Evolutionary conservation across 2,113 vertebrate genomes (phyloP), one percentile per base, ranked within the genome.

Genomic region (Nansenia antarctica): DNA sequence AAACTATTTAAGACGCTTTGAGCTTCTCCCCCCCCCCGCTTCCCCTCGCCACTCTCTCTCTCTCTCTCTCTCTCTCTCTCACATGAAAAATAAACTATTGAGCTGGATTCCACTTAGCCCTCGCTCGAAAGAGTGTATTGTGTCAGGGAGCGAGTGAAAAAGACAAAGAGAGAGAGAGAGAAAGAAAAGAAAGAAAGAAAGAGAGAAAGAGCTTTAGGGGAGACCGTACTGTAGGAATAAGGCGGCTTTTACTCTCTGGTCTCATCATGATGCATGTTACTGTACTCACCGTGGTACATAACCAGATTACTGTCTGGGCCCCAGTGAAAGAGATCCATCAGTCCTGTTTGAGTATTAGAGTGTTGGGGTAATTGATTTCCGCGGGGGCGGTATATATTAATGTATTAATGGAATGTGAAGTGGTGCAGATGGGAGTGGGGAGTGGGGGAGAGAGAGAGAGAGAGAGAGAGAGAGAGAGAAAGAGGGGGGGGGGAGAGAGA

Each of bases 231-330:
- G 45, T 47, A 2, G 11, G 45, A 15, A 70, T 64, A 69, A 84
- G 72, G 62, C 60, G 74, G 72, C 77, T 67, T n/a, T n/a, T 83
- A 76, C 78, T 80, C 62, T 62, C 62, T 54, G 72, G 61, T 86
- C 64, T 76, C 22, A 54, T 65, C n/a, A 9, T 82, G 76, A 79
- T 74, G 78, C 76, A 79, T 74, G 78, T 76, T 62, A 74, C 69
- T 57, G 58, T 72, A 70, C 74, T 77, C 70, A 77, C 70, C 7
- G 27, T 73, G 79, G 85, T 84, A 75, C n/a, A n/a, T 85, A 87
- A 78, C 77, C 69, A 84, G 77, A 85, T 88, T 86, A 87, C 76
- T 54, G 70, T 77, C 64, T 79, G 26, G 54, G 69, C 57, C n/a
- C 85, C 70, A 73, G 72, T 64, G 57, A 64, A 65, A 70, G 69